Conservation (phyloP, 2,113 vertebrate genomes). For the Pogona vitticeps region DNA sequence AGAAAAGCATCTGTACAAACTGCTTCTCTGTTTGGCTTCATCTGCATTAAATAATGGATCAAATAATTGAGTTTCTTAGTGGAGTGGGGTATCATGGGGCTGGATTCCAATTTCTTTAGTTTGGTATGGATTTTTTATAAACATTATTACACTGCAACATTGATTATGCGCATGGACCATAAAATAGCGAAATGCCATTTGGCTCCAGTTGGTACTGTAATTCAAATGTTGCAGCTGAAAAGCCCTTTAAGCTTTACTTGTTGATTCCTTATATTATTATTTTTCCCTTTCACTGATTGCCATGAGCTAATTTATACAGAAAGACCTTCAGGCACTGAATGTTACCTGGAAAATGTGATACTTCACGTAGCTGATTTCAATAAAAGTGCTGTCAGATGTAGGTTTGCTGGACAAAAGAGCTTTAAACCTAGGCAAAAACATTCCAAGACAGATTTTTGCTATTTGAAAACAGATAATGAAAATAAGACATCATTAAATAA, state of each 20-base stretch:
- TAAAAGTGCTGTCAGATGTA: constrained; percentile 91
- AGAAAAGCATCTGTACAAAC: neutral
- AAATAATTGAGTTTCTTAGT: neutral
- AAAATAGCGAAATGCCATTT: neutral
- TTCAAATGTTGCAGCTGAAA: constrained; percentile 8
- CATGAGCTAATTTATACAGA: neutral
- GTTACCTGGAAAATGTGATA: constrained; percentile 97
- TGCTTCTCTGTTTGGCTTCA: neutral
- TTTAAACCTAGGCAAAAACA: constrained; percentile 86
- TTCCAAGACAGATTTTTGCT: neutral
- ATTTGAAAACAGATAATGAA: neutral
- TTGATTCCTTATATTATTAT: constrained; percentile 5
- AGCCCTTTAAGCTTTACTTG: neutral
- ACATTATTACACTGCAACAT: neutral
- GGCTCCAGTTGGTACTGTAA: constrained; percentile 14
- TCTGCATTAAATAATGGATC: neutral
- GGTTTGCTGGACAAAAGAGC: constrained; percentile 92
- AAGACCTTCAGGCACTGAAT: constrained; percentile 24
- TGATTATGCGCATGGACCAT: neutral
- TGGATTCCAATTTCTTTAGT: neutral
- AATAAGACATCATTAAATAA: neutral
- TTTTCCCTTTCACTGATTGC: neutral
- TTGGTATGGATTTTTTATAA: neutral
- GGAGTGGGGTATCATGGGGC: neutral
- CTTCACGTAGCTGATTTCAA: constrained; percentile 98